Evolutionary conservation across 2,113 vertebrate genomes (phyloP).

Genomic region (Thalassoma bifasciatum): DNA sequence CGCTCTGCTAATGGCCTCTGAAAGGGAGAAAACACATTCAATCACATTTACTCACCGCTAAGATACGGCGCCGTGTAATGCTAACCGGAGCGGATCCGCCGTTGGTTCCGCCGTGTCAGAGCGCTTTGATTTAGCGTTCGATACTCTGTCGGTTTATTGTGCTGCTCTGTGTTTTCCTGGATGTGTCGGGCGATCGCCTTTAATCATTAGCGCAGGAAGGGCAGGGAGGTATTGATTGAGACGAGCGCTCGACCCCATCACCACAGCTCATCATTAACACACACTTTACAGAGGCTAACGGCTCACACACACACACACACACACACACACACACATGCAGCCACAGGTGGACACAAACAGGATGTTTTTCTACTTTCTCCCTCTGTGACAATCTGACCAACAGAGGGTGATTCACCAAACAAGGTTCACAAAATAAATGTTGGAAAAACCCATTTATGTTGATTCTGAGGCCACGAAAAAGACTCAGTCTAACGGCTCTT

Average conservation of each 20-base stretch:
- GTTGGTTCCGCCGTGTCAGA: constrained; percentile 30
- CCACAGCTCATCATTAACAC: constrained; percentile 39
- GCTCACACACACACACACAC: constrained; percentile 4
- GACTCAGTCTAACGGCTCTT: too few relatives aligned
- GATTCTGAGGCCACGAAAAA: too few relatives aligned
- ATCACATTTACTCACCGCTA: constrained; percentile 58
- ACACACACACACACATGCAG: background rate
- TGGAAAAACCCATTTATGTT: too few relatives aligned
- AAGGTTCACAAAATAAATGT: too few relatives aligned
- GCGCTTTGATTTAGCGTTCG: constrained; percentile 59
- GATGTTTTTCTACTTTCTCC: too few relatives aligned
- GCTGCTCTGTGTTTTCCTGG: constrained; percentile 35
- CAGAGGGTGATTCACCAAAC: too few relatives aligned
- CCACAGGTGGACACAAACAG: constrained; percentile 8
- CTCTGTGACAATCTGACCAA: too few relatives aligned
- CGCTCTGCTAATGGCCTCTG: constrained; percentile 60
- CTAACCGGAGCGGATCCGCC: constrained; percentile 39
- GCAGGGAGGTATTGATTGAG: constrained; percentile 36
- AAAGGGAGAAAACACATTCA: constrained; percentile 62
- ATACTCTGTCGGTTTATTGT: constrained; percentile 41
- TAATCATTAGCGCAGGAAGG: constrained; percentile 51
- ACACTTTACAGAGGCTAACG: constrained; percentile 34
- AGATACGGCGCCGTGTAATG: constrained; percentile 27
- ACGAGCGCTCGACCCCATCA: constrained; percentile 37
- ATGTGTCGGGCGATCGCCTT: constrained; percentile 33